Percentiles rank a stretch among this genome's conserved stretches.
Evolutionary conservation across 2,113 vertebrate genomes (phyloP).

Genomic region (Xenopus borealis): DNA sequence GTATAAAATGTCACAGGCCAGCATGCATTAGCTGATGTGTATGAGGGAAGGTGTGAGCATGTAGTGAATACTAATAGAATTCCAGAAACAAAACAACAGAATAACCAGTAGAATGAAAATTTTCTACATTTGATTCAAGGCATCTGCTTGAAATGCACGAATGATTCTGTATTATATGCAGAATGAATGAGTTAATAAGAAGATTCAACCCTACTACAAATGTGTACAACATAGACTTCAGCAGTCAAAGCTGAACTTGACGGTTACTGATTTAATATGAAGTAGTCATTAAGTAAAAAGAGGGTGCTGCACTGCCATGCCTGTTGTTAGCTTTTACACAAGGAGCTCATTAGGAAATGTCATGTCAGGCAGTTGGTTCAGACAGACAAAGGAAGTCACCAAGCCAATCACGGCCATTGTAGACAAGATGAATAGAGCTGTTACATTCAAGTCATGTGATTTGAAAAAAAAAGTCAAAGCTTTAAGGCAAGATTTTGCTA

Average conservation of each 20-base stretch:
- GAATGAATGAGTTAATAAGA: constrained; percentile 42
- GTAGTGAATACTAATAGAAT: constrained; percentile 43
- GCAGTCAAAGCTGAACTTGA: background rate
- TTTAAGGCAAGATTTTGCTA: background rate
- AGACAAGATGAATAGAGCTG: constrained; percentile 55
- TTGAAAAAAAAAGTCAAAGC: background rate
- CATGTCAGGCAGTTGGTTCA: constrained; percentile 55
- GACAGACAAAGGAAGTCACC: constrained; percentile 52
- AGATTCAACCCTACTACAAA: constrained; percentile 33
- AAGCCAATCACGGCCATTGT: constrained; percentile 54
- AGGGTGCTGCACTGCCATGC: constrained; percentile 31
- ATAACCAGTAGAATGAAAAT: constrained; percentile 37
- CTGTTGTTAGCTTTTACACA: constrained; percentile 54
- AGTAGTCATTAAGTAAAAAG: constrained; percentile 47
- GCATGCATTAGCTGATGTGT: constrained; percentile 34
- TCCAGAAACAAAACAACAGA: constrained; percentile 43
- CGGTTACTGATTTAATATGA: constrained; percentile 31
- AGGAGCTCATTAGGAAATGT: constrained; percentile 50
- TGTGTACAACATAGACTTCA: constrained; percentile 6
- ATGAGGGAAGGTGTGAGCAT: constrained; percentile 19
- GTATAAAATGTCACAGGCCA: constrained; percentile 17
- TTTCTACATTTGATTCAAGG: constrained; percentile 37
- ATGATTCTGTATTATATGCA: constrained; percentile 41
- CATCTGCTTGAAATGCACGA: constrained; percentile 45
- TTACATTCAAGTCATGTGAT: constrained; percentile 27